Evolutionary conservation across 2,113 vertebrate species (phyloP).

Genomic region (Trematomus loennbergii): DNA sequence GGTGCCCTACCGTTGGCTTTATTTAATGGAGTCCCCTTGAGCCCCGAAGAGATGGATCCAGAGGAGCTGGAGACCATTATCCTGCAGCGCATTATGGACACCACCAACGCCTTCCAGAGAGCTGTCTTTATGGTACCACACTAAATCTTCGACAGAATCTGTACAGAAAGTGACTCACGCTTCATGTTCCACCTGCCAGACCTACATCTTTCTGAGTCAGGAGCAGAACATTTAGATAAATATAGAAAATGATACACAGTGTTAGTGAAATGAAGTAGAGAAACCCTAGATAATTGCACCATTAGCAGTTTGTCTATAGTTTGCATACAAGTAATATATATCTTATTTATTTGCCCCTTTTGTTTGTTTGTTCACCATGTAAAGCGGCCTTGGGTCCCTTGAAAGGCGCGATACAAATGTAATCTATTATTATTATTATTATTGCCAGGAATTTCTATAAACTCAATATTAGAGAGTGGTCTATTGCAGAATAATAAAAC

Average conservation of each 20-base stretch:
- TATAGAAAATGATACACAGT: neutral
- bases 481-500: neutral
- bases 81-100: conserved; percentile 91
- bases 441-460: neutral
- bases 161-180: neutral
- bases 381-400: no score
- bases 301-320: neutral
- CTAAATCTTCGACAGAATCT: neutral
- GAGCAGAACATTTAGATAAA: conserved; percentile 1
- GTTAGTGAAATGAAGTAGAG: neutral
- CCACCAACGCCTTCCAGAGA: conserved; percentile 88
- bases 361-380: no score
- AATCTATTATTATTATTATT: no score
- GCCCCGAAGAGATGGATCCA: conserved; percentile 87
- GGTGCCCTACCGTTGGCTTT: conserved; percentile 90
- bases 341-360: no score
- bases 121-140: conserved; percentile 90
- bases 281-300: neutral
- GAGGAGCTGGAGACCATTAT: conserved; percentile 88
- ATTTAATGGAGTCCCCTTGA: conserved; percentile 94
- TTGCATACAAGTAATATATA: neutral
- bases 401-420: no score
- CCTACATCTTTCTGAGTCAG: neutral
- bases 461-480: neutral
- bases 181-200: conserved; percentile 1